These are phyloP conservation scores for Papilio dardanus DNA, from an alignment of 1,140 invertebrate species.

Conservation along the genomic window DNA sequence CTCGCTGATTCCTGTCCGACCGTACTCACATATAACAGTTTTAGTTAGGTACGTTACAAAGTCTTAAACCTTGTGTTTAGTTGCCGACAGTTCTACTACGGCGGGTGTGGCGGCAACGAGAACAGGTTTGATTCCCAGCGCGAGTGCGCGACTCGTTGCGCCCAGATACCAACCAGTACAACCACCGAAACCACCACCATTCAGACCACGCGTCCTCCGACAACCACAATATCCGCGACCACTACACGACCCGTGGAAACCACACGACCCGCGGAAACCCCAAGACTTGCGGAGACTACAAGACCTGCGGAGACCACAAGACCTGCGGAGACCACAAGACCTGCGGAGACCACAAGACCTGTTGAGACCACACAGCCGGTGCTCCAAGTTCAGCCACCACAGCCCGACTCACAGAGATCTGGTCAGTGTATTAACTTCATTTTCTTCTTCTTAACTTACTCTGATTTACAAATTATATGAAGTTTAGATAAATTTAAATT, in stretches of 20 bases:
- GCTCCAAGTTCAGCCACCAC: constrained; percentile 38
- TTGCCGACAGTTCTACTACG: constrained; percentile 90
- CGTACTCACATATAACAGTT: not conserved
- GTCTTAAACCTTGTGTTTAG: constrained; percentile 44
- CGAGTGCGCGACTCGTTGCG: constrained; percentile 85
- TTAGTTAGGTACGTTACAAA: not conserved
- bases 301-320: constrained; percentile 39
- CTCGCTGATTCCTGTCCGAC: no score
- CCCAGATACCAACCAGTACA: constrained; percentile 45
- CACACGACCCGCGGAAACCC: constrained; percentile 33
- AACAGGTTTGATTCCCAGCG: constrained; percentile 89
- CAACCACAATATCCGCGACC: constrained; percentile 25
- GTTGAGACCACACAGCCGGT: constrained; percentile 26
- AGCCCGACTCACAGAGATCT: not conserved
- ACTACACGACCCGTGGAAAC: constrained; percentile 37
- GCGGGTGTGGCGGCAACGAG: constrained; percentile 94
- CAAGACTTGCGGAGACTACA: constrained; percentile 40
- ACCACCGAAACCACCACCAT: constrained; percentile 38
- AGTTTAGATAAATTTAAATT: no score
- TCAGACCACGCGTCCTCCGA: constrained; percentile 29
- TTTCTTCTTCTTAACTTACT: not conserved
- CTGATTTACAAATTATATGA: no score
- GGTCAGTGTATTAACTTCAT: not conserved
- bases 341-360: constrained; percentile 36
- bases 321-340: constrained; percentile 27